phyloP scores from a whole-genome alignment of 2,888 invertebrate species.

The Blastobasis lacticolella region DNA sequence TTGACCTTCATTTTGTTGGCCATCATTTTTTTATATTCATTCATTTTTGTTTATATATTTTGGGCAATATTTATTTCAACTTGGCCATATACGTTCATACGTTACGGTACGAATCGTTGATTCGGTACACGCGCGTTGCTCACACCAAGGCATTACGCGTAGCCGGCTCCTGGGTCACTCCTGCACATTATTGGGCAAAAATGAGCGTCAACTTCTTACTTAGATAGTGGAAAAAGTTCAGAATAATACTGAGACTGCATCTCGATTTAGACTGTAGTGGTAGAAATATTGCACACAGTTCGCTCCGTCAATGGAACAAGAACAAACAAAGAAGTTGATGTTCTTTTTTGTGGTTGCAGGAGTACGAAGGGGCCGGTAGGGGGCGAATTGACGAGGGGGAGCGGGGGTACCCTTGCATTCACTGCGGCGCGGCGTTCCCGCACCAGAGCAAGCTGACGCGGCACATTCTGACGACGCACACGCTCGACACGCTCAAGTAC shows the following conservation, averaged over 20 bases:
- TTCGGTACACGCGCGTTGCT: constrained; percentile 61
- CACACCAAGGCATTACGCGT: constrained; percentile 65
- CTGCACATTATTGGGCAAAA: constrained; percentile 81
- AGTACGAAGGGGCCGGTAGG: constrained; percentile 84
- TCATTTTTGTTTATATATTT: constrained; percentile 71
- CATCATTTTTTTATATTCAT: constrained; percentile 83
- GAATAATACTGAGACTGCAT: constrained; percentile 64
- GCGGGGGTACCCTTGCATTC: constrained; percentile 86
- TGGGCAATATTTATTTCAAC: constrained; percentile 61
- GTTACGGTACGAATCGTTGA: constrained; percentile 51
- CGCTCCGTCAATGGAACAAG: constrained; percentile 56
- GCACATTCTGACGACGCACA: constrained; percentile 91
- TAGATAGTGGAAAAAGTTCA: constrained; percentile 56
- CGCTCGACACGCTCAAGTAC: constrained; percentile 90
- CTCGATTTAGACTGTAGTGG: constrained; percentile 72
- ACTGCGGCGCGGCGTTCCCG: constrained; percentile 91
- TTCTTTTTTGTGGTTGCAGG: constrained; percentile 90
- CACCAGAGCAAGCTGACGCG: constrained; percentile 93
- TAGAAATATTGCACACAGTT: constrained; percentile 68
- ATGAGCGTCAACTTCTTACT: constrained; percentile 91
- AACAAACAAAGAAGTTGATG: constrained; percentile 91
- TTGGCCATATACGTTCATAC: constrained; percentile 65
- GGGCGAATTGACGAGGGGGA: constrained; percentile 66
- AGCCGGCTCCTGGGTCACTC: constrained; percentile 68
- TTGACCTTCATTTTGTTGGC: constrained; percentile 96